Conservation (phyloP, 2,113 vertebrate species). For the Sinocyclocheilus maitianheensis region DNA sequence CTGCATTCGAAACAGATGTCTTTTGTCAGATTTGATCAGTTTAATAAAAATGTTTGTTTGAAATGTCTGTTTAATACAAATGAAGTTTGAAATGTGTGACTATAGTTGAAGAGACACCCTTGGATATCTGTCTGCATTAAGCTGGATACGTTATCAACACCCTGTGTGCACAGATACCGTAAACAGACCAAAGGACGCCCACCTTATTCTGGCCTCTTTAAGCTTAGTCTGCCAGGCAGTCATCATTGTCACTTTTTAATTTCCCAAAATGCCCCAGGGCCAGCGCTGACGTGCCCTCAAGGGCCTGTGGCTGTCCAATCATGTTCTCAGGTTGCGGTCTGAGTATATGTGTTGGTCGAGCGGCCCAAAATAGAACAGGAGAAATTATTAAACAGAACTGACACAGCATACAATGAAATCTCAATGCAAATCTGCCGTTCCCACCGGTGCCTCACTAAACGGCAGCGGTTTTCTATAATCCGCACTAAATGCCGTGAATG, state of each 20-base stretch:
- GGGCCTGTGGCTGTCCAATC: slow-evolving; percentile 26
- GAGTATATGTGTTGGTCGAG: neutral
- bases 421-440: slow-evolving; percentile 19
- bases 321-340: slow-evolving; percentile 36
- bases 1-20: too few species aligned
- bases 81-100: neutral
- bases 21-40: neutral
- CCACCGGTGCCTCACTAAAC: neutral
- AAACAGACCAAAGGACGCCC: slow-evolving; percentile 6
- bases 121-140: neutral
- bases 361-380: neutral
- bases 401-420: slow-evolving; percentile 32
- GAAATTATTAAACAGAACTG: slow-evolving; percentile 22
- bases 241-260: slow-evolving; percentile 55
- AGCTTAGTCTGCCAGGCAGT: slow-evolving; percentile 27
- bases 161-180: slow-evolving; percentile 5
- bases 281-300: neutral
- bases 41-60: neutral
- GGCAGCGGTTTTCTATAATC: slow-evolving; percentile 23
- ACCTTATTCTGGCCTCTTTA: neutral
- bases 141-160: slow-evolving; percentile 36
- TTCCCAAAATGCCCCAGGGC: slow-evolving; percentile 50
- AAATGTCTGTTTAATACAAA: neutral
- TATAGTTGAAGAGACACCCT: neutral
- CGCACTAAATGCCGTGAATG: neutral